phyloP scores from a whole-genome alignment of 2,888 invertebrate genomes.

The Tanaodytes sp. region DNA sequence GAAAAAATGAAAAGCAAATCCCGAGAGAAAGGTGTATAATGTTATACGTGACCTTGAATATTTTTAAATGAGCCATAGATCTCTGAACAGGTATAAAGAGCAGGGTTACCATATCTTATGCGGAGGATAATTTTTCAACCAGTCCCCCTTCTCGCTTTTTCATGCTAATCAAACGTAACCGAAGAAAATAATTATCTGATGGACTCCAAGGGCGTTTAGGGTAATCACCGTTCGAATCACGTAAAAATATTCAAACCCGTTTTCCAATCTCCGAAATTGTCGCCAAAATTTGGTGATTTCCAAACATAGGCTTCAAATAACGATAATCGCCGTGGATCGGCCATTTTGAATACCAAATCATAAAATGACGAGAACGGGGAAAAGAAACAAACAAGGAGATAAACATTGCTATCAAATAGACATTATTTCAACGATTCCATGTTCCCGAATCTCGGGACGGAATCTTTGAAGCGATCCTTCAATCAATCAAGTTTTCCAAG shows the following conservation, averaged over 20 bases:
- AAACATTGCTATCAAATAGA: no score
- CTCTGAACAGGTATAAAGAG: slow-evolving; percentile 46
- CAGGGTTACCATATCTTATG: slow-evolving; percentile 28
- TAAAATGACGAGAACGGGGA: no score
- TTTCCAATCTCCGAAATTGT: slow-evolving; percentile 1
- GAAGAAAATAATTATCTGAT: slow-evolving; percentile 34
- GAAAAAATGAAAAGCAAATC: slow-evolving; percentile 47
- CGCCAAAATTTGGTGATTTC: no score
- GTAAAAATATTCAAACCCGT: background rate
- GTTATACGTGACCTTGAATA: slow-evolving; percentile 51
- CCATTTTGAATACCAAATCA: no score
- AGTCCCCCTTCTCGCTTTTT: slow-evolving; percentile 29
- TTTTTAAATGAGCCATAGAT: slow-evolving; percentile 52
- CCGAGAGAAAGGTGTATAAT: slow-evolving; percentile 46
- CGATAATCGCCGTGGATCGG: no score
- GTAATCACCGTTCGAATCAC: slow-evolving; percentile 13
- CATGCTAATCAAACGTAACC: slow-evolving; percentile 38
- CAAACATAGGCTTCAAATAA: no score
- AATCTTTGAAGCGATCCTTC: no score
- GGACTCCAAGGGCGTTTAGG: slow-evolving; percentile 9
- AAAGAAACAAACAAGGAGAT: no score
- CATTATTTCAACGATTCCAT: no score
- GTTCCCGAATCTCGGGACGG: no score
- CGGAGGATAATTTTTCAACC: slow-evolving; percentile 45
- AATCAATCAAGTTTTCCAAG: no score